Conservation (phyloP, 2,888 invertebrate genomes). For the Baccha elongata region DNA sequence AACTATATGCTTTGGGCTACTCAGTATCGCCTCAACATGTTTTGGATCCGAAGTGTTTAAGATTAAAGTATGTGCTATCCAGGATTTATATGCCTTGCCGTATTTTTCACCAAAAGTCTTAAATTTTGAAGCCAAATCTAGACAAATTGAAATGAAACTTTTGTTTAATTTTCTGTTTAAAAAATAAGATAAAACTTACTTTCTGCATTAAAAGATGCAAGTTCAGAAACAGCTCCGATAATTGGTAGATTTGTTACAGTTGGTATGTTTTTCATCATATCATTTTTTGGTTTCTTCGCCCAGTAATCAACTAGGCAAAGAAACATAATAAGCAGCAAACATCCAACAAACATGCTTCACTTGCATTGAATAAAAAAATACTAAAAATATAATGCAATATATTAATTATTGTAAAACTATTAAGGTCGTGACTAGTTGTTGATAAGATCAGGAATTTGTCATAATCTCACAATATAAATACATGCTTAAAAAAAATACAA, state of each 20-base stretch:
- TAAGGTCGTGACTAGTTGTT: no score
- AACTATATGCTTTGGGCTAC: constrained; percentile 77
- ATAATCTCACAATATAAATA: no score
- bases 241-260: constrained; percentile 78
- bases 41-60: constrained; percentile 78
- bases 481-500: no score
- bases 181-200: constrained; percentile 75
- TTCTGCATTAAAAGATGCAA: constrained; percentile 78
- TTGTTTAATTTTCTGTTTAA: background rate
- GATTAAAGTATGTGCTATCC: constrained; percentile 72
- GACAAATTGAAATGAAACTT: background rate
- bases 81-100: constrained; percentile 77
- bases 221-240: constrained; percentile 76
- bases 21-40: constrained; percentile 77
- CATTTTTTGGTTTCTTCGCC: constrained; percentile 51
- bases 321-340: constrained; percentile 43
- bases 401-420: no score
- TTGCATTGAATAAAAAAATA: background rate
- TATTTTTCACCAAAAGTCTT: constrained; percentile 74
- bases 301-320: constrained; percentile 57
- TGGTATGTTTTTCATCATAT: constrained; percentile 75
- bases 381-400: no score
- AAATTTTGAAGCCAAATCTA: constrained; percentile 77
- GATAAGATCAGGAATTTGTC: no score
- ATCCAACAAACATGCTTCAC: constrained; percentile 45